These are phyloP conservation scores for Hyles vespertilio DNA, from an alignment of 1,140 invertebrate genomes.

Conservation along the genomic window DNA sequence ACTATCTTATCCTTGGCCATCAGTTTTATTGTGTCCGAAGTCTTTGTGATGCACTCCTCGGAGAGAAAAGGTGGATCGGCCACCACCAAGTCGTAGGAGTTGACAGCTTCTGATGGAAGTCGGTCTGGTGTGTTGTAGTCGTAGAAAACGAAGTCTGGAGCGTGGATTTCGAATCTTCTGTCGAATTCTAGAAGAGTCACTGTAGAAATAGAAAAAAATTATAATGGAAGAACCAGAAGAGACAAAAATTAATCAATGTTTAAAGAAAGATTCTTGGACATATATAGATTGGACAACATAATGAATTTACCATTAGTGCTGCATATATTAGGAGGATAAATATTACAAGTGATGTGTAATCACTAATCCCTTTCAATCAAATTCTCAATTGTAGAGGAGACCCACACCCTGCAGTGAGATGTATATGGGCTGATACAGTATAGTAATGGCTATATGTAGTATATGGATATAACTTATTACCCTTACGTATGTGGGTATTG, in stretches of 20 bases:
- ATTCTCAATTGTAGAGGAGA: too few relatives aligned
- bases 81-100: constrained; percentile 89
- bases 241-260: not conserved
- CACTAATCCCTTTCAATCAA: too few relatives aligned
- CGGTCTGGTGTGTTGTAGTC: constrained; percentile 91
- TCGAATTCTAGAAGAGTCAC: constrained; percentile 90
- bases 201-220: constrained; percentile 74
- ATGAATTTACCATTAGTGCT: too few relatives aligned
- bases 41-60: constrained; percentile 93
- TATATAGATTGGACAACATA: too few relatives aligned
- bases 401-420: too few relatives aligned
- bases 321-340: too few relatives aligned
- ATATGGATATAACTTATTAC: too few relatives aligned
- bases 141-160: constrained; percentile 89
- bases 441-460: too few relatives aligned
- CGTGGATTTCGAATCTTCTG: constrained; percentile 85
- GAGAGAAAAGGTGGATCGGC: constrained; percentile 96
- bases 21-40: constrained; percentile 85
- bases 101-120: constrained; percentile 78
- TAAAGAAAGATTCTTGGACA: too few relatives aligned
- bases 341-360: too few relatives aligned
- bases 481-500: not conserved
- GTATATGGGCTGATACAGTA: too few relatives aligned
- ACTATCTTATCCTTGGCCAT: constrained; percentile 89
- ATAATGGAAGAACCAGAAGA: too few relatives aligned